phyloP scores from a whole-genome alignment of 1,140 invertebrate species.

The Trichoplusia ni region DNA sequence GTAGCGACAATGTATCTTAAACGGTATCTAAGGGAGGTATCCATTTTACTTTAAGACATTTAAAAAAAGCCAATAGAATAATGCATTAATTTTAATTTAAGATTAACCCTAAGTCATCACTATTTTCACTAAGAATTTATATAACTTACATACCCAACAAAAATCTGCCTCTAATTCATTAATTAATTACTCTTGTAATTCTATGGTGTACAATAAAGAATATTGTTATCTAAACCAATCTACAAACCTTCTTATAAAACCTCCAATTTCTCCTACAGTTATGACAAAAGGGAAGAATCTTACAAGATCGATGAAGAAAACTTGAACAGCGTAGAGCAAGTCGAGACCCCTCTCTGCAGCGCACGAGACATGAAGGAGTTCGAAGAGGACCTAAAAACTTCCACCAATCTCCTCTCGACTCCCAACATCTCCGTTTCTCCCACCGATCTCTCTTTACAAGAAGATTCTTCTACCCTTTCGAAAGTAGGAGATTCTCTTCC shows the following conservation, averaged over 20 bases:
- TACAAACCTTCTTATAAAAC: too few relatives aligned
- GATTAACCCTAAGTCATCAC: too few relatives aligned
- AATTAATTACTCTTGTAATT: too few relatives aligned
- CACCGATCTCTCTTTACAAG: constrained; percentile 52
- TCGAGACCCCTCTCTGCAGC: constrained; percentile 77
- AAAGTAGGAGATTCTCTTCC: constrained; percentile 54
- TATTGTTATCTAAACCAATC: not conserved
- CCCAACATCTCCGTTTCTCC: constrained; percentile 52
- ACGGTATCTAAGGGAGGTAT: too few relatives aligned
- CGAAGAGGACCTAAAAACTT: constrained; percentile 62
- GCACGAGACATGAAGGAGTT: constrained; percentile 66
- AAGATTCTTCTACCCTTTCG: constrained; percentile 53
- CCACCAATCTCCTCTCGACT: constrained; percentile 50
- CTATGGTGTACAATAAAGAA: too few relatives aligned
- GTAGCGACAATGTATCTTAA: constrained; percentile 26
- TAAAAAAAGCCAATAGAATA: too few relatives aligned
- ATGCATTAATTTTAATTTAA: too few relatives aligned
- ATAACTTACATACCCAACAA: too few relatives aligned
- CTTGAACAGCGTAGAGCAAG: constrained; percentile 68
- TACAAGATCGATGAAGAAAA: constrained; percentile 70
- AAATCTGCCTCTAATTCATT: not conserved
- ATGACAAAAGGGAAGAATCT: constrained; percentile 61
- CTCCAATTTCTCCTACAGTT: constrained; percentile 51
- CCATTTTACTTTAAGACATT: too few relatives aligned
- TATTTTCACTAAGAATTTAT: too few relatives aligned